A percentile compares a stretch with the other conserved stretches of the same genome.
phyloP scores from a whole-genome alignment of 2,797 vertebrate genomes.

The Hydrophis major region DNA sequence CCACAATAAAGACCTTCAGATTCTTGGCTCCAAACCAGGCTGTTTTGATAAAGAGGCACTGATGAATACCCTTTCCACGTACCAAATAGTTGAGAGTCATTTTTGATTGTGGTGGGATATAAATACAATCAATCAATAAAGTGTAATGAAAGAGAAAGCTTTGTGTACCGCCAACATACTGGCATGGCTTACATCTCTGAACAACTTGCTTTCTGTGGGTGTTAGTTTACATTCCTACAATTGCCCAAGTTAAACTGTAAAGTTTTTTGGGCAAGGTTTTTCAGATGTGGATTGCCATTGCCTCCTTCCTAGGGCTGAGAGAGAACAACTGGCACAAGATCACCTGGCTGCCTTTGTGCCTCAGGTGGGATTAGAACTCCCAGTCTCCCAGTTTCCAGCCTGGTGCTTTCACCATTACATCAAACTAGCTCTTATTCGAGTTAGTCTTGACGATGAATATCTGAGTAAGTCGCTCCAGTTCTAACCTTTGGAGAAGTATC shows the following conservation, averaged over 20 bases:
- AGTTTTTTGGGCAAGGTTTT: background rate
- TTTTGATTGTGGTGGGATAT: background rate
- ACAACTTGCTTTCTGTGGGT: background rate
- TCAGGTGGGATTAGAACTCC: background rate
- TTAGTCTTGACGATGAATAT: background rate
- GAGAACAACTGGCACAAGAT: background rate
- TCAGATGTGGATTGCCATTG: background rate
- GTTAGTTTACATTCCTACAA: background rate
- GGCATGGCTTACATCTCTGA: background rate
- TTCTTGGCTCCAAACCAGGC: background rate
- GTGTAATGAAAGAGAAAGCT: background rate
- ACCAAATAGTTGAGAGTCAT: background rate
- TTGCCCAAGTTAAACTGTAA: no score
- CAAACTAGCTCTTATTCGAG: background rate
- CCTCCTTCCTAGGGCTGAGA: background rate
- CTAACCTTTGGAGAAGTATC: background rate
- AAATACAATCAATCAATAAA: background rate
- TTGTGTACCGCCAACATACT: background rate
- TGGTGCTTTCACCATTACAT: background rate
- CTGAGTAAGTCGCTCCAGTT: background rate
- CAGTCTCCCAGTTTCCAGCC: background rate
- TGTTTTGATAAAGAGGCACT: background rate
- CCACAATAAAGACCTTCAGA: background rate
- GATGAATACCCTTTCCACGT: background rate
- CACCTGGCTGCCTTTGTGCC: background rate